phyloP scores from a whole-genome alignment of 2,113 vertebrate species.

The Nymphicus hollandicus region DNA sequence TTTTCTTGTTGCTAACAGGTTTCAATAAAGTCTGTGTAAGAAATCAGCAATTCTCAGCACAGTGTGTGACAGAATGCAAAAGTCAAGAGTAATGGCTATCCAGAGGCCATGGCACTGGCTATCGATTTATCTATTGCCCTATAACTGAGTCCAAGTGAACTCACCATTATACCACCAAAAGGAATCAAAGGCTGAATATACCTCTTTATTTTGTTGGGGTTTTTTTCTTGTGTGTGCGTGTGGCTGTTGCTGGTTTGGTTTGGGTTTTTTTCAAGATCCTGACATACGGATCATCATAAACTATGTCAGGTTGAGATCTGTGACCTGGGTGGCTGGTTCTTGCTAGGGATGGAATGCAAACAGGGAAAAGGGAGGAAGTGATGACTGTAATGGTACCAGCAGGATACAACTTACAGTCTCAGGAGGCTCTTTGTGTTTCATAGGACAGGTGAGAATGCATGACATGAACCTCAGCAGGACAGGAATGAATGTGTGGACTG shows the following conservation, averaged over 20 bases:
- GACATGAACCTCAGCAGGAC: neutral
- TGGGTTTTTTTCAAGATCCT: neutral
- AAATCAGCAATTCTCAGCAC: neutral
- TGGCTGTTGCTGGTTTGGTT: neutral
- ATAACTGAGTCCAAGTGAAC: neutral
- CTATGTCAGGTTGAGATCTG: neutral
- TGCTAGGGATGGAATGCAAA: neutral
- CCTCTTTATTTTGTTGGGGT: neutral
- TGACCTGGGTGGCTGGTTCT: neutral
- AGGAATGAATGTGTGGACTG: neutral
- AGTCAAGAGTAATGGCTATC: neutral
- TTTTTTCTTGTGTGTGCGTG: neutral
- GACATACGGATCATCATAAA: neutral
- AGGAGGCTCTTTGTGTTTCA: neutral
- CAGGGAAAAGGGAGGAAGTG: neutral
- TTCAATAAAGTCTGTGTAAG: neutral
- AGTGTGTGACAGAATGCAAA: neutral
- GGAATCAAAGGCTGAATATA: neutral
- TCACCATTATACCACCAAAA: neutral
- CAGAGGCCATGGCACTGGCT: neutral
- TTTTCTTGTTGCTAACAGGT: neutral
- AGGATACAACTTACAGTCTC: neutral
- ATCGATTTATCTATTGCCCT: rapidly evolving
- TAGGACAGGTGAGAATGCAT: neutral
- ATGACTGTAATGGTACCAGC: neutral